Conservation (phyloP, 2,888 invertebrate species). For the Punctoribates punctum region DNA sequence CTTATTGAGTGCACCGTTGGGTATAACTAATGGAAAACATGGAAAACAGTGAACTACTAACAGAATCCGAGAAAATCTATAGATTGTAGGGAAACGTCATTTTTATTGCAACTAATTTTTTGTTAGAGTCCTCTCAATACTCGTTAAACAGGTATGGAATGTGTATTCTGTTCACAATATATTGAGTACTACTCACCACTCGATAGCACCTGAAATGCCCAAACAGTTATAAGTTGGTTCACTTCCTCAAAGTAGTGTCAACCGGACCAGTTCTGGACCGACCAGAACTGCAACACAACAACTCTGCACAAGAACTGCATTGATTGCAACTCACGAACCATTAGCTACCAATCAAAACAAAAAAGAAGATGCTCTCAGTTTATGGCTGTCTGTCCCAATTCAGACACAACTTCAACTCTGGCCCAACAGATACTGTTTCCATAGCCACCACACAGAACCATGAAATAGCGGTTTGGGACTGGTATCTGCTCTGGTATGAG, state of each 20-base stretch:
- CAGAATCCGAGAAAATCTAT: constrained; percentile 16
- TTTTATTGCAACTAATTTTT: constrained; percentile 13
- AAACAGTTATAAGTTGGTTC: constrained; percentile 22
- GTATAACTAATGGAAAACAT: neutral
- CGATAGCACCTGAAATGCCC: constrained; percentile 7
- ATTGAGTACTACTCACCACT: neutral
- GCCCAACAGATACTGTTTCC: neutral
- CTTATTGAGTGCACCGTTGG: neutral
- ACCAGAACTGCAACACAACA: constrained; percentile 1
- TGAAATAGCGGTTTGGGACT: constrained; percentile 28
- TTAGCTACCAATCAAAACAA: neutral
- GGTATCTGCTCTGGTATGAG: neutral
- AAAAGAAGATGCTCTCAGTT: constrained; percentile 1
- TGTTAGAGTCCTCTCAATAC: constrained; percentile 1
- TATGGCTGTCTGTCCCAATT: constrained; percentile 17
- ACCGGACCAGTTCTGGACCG: constrained; percentile 23
- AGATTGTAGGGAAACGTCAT: constrained; percentile 15
- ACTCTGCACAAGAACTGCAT: neutral
- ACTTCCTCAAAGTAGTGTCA: constrained; percentile 28
- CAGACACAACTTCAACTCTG: neutral
- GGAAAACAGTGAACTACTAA: constrained; percentile 13
- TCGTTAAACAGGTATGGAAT: constrained; percentile 31
- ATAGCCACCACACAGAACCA: neutral
- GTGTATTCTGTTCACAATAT: neutral
- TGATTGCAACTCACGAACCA: neutral